These are phyloP conservation scores for Tinamus major DNA, from an alignment of 2,797 vertebrate genomes.

Conservation along the genomic window DNA sequence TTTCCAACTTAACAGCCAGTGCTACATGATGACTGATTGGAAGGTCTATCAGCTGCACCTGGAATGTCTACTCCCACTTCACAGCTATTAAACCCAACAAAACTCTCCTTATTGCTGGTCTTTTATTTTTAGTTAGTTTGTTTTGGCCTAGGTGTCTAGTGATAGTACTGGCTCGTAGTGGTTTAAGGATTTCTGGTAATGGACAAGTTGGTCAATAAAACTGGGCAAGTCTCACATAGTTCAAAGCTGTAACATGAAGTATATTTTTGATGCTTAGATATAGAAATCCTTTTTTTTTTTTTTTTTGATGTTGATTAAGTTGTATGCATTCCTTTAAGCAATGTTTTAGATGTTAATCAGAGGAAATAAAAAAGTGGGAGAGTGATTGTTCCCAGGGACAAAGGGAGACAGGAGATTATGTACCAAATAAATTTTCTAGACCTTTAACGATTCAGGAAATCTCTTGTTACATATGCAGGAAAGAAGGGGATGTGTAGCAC, in stretches of 20 bases:
- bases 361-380: not conserved
- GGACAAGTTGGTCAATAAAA: not conserved
- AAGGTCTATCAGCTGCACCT: not conserved
- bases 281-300: not conserved
- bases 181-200: not conserved
- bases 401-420: not conserved
- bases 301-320: not conserved
- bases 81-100: not conserved
- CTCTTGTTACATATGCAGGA: not conserved
- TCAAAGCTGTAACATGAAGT: not conserved
- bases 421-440: not conserved
- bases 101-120: not conserved
- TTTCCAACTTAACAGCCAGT: not conserved
- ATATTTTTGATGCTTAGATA: not conserved
- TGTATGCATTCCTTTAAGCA: not conserved
- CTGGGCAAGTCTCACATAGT: rapidly evolving
- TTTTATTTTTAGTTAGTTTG: not conserved
- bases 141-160: not conserved
- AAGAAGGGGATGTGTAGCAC: not conserved
- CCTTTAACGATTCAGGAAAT: not conserved
- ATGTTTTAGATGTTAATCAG: not conserved
- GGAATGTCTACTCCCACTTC: not conserved
- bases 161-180: not conserved
- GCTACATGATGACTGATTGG: rapidly evolving
- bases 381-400: not conserved